phyloP scores from a whole-genome alignment of 2,888 invertebrate species.

The Phymatocera aterrima region DNA sequence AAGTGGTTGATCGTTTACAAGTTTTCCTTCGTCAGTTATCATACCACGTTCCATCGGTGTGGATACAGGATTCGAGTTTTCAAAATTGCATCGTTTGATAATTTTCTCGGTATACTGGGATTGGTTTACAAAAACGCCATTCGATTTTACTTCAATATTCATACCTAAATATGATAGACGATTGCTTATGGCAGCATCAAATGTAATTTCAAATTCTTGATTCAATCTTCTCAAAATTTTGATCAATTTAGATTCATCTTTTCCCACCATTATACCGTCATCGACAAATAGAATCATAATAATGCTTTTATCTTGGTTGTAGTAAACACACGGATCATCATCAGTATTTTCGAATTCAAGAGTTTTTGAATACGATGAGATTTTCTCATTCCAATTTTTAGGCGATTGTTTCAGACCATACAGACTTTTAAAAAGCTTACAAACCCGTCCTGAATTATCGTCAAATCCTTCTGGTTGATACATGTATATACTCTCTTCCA shows the following conservation, averaged over 20 bases:
- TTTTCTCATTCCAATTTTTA: constrained; percentile 59
- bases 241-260: constrained; percentile 48
- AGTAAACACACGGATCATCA: constrained; percentile 61
- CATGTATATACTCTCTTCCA: constrained; percentile 56
- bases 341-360: constrained; percentile 56
- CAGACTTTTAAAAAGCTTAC: constrained; percentile 58
- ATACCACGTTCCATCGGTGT: constrained; percentile 61
- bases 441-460: constrained; percentile 52
- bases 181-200: constrained; percentile 31
- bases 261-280: constrained; percentile 57
- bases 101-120: constrained; percentile 57
- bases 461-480: constrained; percentile 58
- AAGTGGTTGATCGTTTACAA: constrained; percentile 53
- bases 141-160: constrained; percentile 54
- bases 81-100: constrained; percentile 51
- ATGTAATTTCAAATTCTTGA: constrained; percentile 53
- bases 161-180: constrained; percentile 56
- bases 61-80: constrained; percentile 48
- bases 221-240: constrained; percentile 50
- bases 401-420: constrained; percentile 64
- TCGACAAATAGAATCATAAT: constrained; percentile 56
- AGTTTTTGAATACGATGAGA: constrained; percentile 54
- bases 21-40: constrained; percentile 54
- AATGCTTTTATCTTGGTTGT: constrained; percentile 54
- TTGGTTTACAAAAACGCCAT: constrained; percentile 60